A percentile compares a stretch with the other conserved stretches of the same genome.
Conservation (phyloP, 2,797 vertebrate genomes). For the Delichon dasypus region DNA sequence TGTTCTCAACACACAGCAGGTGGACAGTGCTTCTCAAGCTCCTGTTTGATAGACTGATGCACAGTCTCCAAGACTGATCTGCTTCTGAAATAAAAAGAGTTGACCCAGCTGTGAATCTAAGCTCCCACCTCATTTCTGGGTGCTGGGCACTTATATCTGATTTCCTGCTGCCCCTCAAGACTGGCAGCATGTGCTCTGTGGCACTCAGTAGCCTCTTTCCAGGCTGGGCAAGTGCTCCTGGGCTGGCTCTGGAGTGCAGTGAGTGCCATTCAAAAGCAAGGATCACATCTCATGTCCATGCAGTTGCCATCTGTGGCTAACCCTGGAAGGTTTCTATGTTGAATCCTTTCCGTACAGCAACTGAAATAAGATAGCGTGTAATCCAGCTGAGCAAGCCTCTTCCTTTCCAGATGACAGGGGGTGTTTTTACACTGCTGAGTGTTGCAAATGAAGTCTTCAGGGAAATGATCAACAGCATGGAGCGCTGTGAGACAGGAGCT, state of each 20-base stretch:
- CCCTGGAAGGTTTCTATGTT: background rate
- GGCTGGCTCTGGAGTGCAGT: background rate
- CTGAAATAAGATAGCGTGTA: background rate
- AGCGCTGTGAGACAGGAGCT: background rate
- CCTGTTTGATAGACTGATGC: background rate
- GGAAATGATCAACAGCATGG: background rate
- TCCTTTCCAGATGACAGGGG: background rate
- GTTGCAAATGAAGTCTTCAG: slow-evolving; percentile 44
- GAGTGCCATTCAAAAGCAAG: background rate
- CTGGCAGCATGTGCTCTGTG: background rate
- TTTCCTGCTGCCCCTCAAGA: background rate
- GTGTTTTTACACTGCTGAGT: slow-evolving; percentile 20
- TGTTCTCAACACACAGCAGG: background rate
- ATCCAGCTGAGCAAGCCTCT: background rate
- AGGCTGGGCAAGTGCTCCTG: background rate
- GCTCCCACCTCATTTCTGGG: background rate
- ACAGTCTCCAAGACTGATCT: background rate
- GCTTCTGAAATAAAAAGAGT: background rate
- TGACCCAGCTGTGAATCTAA: background rate
- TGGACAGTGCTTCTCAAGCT: background rate
- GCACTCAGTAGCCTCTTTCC: background rate
- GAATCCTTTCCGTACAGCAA: background rate
- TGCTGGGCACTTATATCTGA: background rate
- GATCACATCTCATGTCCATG: background rate
- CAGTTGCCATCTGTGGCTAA: background rate